phyloP scores from a whole-genome alignment of 2,888 invertebrate species.

The Tuberolachnus salignus region DNA sequence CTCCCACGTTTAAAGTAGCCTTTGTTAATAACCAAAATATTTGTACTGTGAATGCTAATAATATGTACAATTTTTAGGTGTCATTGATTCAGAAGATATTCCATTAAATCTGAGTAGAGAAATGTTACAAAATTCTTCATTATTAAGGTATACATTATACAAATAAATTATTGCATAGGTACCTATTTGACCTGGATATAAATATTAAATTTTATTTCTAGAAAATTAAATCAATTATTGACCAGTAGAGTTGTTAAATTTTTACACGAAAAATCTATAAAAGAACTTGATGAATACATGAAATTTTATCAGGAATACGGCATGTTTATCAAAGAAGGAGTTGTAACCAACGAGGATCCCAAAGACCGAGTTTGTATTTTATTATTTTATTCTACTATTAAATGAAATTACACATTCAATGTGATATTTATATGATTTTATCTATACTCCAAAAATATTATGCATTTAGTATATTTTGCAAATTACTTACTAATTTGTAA shows the following conservation, averaged over 20 bases:
- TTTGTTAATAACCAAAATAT: no score
- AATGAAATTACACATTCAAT: background rate
- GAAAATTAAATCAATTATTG: slow-evolving; percentile 82
- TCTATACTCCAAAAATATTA: no score
- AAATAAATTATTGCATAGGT: slow-evolving; percentile 15
- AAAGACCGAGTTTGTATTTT: slow-evolving; percentile 74
- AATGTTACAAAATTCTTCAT: slow-evolving; percentile 87
- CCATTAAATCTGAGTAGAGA: slow-evolving; percentile 96
- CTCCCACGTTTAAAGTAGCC: no score
- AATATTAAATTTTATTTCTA: slow-evolving; percentile 61
- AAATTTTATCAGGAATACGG: slow-evolving; percentile 92
- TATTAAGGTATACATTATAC: slow-evolving; percentile 77
- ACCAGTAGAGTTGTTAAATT: slow-evolving; percentile 84
- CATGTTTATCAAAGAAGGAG: slow-evolving; percentile 93
- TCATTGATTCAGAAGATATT: slow-evolving; percentile 98
- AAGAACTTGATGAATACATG: slow-evolving; percentile 80
- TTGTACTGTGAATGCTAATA: background rate
- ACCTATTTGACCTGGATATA: background rate
- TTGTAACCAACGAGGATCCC: slow-evolving; percentile 82
- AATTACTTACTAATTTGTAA: no score
- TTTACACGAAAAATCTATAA: slow-evolving; percentile 81
- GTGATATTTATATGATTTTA: background rate
- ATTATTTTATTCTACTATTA: slow-evolving; percentile 10
- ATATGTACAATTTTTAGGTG: slow-evolving; percentile 67
- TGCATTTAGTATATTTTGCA: no score